A percentile compares a stretch with the other conserved stretches of the same genome.
Conservation (phyloP, 2,113 vertebrate genomes). For the Burhinus oedicnemus region DNA sequence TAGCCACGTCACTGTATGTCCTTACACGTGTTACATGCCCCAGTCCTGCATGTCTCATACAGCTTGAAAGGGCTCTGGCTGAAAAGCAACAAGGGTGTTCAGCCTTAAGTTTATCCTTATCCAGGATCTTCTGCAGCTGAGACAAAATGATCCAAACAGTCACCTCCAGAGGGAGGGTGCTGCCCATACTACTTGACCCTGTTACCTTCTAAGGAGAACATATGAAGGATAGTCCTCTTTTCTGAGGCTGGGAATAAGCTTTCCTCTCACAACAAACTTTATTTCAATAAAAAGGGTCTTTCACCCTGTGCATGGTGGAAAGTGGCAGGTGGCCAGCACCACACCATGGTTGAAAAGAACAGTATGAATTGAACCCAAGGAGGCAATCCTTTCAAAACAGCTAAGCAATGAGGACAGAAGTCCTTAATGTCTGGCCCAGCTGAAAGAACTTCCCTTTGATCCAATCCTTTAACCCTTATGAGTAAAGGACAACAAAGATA, state of each 20-base stretch:
- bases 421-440: not conserved
- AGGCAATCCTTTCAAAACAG: not conserved
- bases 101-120: too few relatives aligned
- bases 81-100: too few relatives aligned
- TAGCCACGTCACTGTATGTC: too few relatives aligned
- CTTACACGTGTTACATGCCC: too few relatives aligned
- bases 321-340: not conserved
- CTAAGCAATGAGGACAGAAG: not conserved
- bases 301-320: not conserved
- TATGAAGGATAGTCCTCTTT: not conserved
- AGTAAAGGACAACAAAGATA: not conserved
- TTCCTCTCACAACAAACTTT: not conserved
- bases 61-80: too few relatives aligned
- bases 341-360: not conserved
- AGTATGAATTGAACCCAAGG: not conserved
- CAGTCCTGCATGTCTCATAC: too few relatives aligned
- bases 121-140: too few relatives aligned
- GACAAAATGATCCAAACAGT: too few relatives aligned
- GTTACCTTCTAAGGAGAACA: not conserved
- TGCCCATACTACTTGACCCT: too few relatives aligned
- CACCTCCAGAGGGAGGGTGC: too few relatives aligned
- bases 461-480: not conserved
- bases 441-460: not conserved
- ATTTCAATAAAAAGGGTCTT: not conserved
- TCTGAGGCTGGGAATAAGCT: not conserved